Evolutionary conservation across 1,140 invertebrate genomes (phyloP).

Genomic region (Leptinotarsa texana): DNA sequence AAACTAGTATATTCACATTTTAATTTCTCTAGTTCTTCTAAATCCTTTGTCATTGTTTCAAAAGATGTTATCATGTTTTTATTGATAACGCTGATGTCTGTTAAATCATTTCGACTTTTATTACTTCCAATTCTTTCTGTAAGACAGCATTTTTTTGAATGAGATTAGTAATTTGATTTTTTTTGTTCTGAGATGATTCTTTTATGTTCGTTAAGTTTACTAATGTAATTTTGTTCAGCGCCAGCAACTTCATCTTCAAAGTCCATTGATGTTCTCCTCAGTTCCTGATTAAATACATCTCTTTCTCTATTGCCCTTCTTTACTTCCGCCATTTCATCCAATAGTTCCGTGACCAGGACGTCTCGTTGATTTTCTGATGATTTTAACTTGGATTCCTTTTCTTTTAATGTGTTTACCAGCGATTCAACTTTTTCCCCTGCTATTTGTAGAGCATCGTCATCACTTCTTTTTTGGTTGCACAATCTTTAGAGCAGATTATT

Average conservation of each 20-base stretch:
- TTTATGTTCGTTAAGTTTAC: slow-evolving; percentile 1
- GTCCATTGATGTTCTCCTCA: slow-evolving; percentile 9
- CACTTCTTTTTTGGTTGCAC: slow-evolving; percentile 5
- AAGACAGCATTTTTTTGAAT: background rate
- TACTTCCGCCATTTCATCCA: background rate
- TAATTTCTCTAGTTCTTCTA: background rate
- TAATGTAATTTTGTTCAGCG: slow-evolving; percentile 13
- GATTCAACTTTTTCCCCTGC: background rate
- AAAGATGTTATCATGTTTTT: background rate
- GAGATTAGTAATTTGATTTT: background rate
- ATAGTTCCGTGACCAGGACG: background rate
- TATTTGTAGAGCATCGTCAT: background rate
- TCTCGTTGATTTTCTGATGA: background rate
- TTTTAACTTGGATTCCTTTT: slow-evolving; percentile 1
- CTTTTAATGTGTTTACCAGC: background rate
- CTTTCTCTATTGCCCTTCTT: background rate
- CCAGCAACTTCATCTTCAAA: slow-evolving; percentile 13
- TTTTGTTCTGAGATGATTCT: background rate
- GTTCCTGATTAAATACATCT: background rate
- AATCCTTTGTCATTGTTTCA: background rate
- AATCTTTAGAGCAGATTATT: slow-evolving; percentile 6
- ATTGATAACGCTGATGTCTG: background rate
- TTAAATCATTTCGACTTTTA: background rate
- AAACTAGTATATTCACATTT: background rate
- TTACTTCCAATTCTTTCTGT: background rate